Conservation (phyloP, 2,888 invertebrate species). For the Catocala sponsa region DNA sequence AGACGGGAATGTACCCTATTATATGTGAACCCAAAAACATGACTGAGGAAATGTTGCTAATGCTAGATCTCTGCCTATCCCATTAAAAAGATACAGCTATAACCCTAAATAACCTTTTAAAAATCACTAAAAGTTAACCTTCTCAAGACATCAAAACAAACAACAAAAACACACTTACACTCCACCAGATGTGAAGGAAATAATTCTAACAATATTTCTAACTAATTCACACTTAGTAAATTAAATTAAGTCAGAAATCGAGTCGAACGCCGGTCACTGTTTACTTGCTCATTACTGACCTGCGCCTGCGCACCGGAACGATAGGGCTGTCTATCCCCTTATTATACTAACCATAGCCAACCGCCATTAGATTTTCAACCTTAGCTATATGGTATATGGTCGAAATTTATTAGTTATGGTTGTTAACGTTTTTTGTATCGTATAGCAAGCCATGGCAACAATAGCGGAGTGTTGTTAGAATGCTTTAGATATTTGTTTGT, state of each 20-base stretch:
- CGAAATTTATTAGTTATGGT: background rate
- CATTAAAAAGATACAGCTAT: background rate
- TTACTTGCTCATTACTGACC: constrained; percentile 75
- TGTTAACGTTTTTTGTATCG: constrained; percentile 33
- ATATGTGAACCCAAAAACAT: too few species aligned
- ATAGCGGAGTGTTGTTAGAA: constrained; percentile 67
- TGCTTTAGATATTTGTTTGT: constrained; percentile 39
- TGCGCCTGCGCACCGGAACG: constrained; percentile 77
- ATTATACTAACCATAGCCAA: constrained; percentile 30
- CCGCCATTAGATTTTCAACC: constrained; percentile 2
- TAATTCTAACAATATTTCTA: constrained; percentile 53
- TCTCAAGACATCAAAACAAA: constrained; percentile 11
- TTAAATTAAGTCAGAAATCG: constrained; percentile 59
- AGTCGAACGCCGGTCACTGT: constrained; percentile 58
- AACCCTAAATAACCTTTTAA: constrained; percentile 6
- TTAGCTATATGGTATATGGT: fast-evolving
- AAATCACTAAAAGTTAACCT: constrained; percentile 1
- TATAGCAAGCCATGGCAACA: constrained; percentile 28
- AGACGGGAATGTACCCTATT: too few species aligned
- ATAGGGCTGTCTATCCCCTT: constrained; percentile 75
- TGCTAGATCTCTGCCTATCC: too few species aligned
- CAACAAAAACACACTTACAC: constrained; percentile 19
- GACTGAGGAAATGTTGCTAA: too few species aligned
- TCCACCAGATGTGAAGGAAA: constrained; percentile 51
- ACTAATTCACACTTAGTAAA: constrained; percentile 61